Base-by-base conservation (phyloP, 2,888 invertebrate species). In the Plagodis dolabraria region DNA sequence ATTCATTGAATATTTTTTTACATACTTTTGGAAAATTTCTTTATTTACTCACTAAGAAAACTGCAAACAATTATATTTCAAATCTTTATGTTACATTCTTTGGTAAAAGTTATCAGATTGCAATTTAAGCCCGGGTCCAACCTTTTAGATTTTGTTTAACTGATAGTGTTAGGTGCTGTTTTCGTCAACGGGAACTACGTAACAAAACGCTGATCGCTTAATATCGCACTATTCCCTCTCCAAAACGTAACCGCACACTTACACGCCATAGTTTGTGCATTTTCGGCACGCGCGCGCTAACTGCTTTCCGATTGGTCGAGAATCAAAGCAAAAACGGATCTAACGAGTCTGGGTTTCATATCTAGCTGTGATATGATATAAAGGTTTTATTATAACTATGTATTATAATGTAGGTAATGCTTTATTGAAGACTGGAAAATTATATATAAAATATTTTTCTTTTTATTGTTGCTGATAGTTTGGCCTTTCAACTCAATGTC, bases 251-350 rank as follows among this genome's bases (percentile, higher is more conserved):
- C 52, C 54, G 33, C 50, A 46, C 63, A 55, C 62, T 55, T 54
- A 60, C 53, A 59, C 43, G 67, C 65, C 63, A 74, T 76, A 73
- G 72, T 76, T 76, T 70, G 62, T 59, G 62, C 71, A 75, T 76
- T 76, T 71, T 67, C 65, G 57, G 57, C 74, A 74, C 72, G 70
- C 62, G 67, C 62, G 35, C 53, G 58, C 69, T 70, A 74, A 74
- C 71, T 69, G 70, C 64, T 65, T 70, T 73, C 65, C 71, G 65
- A 75, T 75, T 69, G 65, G 57, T 51, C 22, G 58, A 56, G 63
- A 63, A 63, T 64, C 60, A 67, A 59, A 47, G 57, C 67, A 72
- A 75, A 74, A 75, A 72, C 69, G 54, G 54, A 59, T 60, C 45
- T 66, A 68, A 67, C 68, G 65, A 65, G 48, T 42, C 52, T 47